Evolutionary conservation across 1,140 invertebrate genomes (phyloP), one percentile per base, ranked within the genome.

Genomic region (Ceratina australensis): DNA sequence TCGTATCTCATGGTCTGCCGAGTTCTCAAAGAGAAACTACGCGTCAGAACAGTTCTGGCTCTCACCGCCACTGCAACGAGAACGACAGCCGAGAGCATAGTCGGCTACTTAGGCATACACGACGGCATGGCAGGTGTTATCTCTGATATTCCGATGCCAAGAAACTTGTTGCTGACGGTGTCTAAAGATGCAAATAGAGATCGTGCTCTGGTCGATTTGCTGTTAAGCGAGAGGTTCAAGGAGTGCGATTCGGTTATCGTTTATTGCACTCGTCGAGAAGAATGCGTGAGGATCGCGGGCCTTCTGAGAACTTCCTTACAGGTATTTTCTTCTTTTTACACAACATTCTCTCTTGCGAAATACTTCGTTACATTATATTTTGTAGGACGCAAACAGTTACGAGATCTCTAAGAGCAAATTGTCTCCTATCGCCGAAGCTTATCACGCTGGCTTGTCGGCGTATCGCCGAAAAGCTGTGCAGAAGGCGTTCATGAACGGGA

Each of bases 1-100:
- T 98, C 97, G 52, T 99, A 99, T 91, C 93, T 99, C 8, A 96
- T 97, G 93, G 94, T 99, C 33, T 97, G 96, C 92, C 95, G 97
- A 89, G 97, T 98, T 63, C 92, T 99, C 49, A 93, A 95, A 80
- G 96, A 98, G 88, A 96, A 96, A 88, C 93, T 98, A 59, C 96
- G 96, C 24, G 95, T 99, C 0, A 95, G 95, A 87, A 98, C 97
- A 56, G 95, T 99, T 57, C 92, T 99, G 18, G 98, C 97, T 20
- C 92, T 99, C 54, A 99, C 98, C 42, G 98, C 98, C 0, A 99
- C 98, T 15, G 98, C 98, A 2, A 98, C 97, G 7, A 93, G 94
- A 83, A 89, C 94, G 28, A 98, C 97, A 7, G 94, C 95, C 15
- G 90, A 93, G 52, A 97, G 95, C 90, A 96, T 99, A 69, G 95